A percentile compares a stretch with the other conserved stretches of the same genome.
Evolutionary conservation across 2,113 vertebrate genomes (phyloP).

Genomic region (Pandion haliaetus): DNA sequence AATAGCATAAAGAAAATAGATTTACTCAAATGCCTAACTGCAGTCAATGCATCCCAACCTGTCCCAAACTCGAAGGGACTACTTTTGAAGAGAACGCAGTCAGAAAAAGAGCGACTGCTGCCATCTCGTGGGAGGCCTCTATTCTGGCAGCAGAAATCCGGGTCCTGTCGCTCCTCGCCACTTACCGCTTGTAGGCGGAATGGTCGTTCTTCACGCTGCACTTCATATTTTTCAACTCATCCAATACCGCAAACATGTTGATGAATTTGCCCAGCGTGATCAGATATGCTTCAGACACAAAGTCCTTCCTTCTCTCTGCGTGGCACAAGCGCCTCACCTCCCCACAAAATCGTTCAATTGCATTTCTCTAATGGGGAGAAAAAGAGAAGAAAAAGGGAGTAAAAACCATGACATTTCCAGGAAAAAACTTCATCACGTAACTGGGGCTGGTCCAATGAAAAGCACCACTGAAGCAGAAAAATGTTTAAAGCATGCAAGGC

Average conservation of each 20-base stretch:
- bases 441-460: not conserved
- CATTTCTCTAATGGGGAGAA: constrained; percentile 78
- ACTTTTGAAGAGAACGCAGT: not conserved
- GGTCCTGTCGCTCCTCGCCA: not conserved
- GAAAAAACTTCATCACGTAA: rapidly evolving
- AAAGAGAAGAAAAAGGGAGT: not conserved
- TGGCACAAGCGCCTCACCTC: constrained; percentile 95
- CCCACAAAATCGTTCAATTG: constrained; percentile 94
- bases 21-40: not conserved
- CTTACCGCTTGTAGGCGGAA: constrained; percentile 93
- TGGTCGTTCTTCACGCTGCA: constrained; percentile 98
- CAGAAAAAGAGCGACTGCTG: constrained; percentile 37
- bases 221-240: constrained; percentile 98
- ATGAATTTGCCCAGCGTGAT: constrained; percentile 97
- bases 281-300: constrained; percentile 95
- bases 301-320: constrained; percentile 92
- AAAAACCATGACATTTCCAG: not conserved
- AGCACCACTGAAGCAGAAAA: not conserved
- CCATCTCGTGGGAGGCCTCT: constrained; percentile 65
- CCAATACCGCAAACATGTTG: constrained; percentile 98
- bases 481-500: not conserved
- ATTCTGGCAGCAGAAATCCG: not conserved
- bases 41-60: not conserved
- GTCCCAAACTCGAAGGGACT: rapidly evolving
- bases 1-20: not conserved